phyloP scores from a whole-genome alignment of 2,888 invertebrate species.

The Caenorhabditis sp. region DNA sequence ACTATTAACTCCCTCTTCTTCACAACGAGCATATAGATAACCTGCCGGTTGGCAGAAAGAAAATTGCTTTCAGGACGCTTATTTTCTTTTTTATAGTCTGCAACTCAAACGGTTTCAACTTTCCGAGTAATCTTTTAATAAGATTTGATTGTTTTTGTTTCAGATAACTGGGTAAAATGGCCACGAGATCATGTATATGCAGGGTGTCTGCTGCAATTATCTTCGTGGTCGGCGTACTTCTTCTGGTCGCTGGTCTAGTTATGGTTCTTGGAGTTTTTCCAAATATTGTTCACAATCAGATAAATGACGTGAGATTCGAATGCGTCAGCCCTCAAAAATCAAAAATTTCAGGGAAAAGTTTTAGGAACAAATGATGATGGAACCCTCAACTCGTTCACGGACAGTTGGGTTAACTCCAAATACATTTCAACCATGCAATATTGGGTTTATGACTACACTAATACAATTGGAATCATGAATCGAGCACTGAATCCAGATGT shows the following conservation, averaged over 20 bases:
- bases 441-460: slow-evolving; percentile 75
- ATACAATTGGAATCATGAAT: slow-evolving; percentile 75
- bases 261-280: slow-evolving; percentile 72
- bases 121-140: not conserved
- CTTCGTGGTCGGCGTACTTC: slow-evolving; percentile 67
- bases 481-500: slow-evolving; percentile 74
- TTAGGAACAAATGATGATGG: slow-evolving; percentile 73
- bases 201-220: slow-evolving; percentile 52
- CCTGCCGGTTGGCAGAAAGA: slow-evolving; percentile 39
- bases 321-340: not conserved
- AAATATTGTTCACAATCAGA: slow-evolving; percentile 62
- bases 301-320: slow-evolving; percentile 73
- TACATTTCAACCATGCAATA: slow-evolving; percentile 71
- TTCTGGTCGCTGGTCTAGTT: slow-evolving; percentile 74
- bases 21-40: slow-evolving; percentile 49
- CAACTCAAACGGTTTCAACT: slow-evolving; percentile 8
- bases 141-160: too few relatives aligned
- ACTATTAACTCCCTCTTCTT: slow-evolving; percentile 53
- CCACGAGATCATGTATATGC: slow-evolving; percentile 55
- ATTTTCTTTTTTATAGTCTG: slow-evolving; percentile 39
- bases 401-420: slow-evolving; percentile 67
- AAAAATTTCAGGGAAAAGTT: slow-evolving; percentile 71
- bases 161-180: slow-evolving; percentile 55
- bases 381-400: slow-evolving; percentile 72
- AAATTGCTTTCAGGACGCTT: slow-evolving; percentile 16